Percentiles rank a stretch among this genome's conserved stretches.
phyloP scores from a whole-genome alignment of 2,797 vertebrate species.

The Phrynocephalus guinanensis region DNA sequence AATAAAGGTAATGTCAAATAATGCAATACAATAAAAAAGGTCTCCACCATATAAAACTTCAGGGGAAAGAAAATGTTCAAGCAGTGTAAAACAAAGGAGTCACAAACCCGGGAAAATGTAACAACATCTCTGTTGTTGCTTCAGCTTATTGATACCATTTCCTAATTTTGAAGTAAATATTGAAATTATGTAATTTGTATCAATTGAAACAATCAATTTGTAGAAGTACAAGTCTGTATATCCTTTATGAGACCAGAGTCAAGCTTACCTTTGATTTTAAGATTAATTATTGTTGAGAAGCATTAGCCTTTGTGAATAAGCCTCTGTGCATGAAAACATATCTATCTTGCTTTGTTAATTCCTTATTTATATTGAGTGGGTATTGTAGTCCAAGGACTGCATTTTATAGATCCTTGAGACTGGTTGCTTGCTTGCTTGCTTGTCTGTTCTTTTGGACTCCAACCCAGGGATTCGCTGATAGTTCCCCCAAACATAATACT shows the following conservation, averaged over 20 bases:
- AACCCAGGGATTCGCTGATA: no score
- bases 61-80: neutral
- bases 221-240: neutral
- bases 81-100: neutral
- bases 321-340: neutral
- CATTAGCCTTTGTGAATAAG: conserved; percentile 11
- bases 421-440: no score
- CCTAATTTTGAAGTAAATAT: neutral
- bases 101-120: neutral
- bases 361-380: no score
- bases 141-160: neutral
- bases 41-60: neutral
- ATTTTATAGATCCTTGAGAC: no score
- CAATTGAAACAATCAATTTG: no score
- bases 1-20: neutral
- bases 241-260: conserved; percentile 20
- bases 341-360: no score
- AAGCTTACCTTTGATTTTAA: neutral
- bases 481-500: no score
- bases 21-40: neutral
- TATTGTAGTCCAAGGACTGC: no score
- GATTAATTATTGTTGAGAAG: conserved; percentile 23
- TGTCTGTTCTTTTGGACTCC: no score
- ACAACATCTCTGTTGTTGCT: neutral
- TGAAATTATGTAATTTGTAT: neutral